Conservation (phyloP, 2,113 vertebrate genomes). For the Agelaius phoeniceus region DNA sequence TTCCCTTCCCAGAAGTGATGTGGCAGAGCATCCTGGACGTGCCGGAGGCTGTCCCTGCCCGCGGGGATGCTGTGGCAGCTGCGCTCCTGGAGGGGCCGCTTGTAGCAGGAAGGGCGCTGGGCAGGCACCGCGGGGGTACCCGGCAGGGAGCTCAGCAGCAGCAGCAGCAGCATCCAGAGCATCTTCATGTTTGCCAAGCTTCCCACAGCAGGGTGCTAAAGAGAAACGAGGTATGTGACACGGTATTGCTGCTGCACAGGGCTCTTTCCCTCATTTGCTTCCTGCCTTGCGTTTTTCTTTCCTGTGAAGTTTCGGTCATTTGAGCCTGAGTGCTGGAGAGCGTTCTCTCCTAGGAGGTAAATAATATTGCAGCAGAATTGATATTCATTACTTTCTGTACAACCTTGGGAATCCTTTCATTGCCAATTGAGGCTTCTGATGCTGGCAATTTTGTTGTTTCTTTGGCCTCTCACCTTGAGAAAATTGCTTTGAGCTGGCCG, state of each 20-base stretch:
- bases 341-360: constrained; percentile 33
- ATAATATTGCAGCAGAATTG: neutral
- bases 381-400: constrained; percentile 34
- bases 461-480: constrained; percentile 48
- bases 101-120: constrained; percentile 75
- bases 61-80: constrained; percentile 72
- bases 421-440: constrained; percentile 1
- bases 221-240: neutral
- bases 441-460: constrained; percentile 26
- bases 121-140: constrained; percentile 31
- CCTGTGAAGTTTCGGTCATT: neutral
- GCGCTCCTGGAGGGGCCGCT: constrained; percentile 68
- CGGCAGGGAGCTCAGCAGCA: constrained; percentile 68
- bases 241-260: neutral
- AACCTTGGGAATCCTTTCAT: neutral
- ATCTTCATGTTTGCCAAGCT: constrained; percentile 42
- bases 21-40: constrained; percentile 31
- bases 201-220: neutral
- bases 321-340: neutral
- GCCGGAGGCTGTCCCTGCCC: constrained; percentile 56
- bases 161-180: constrained; percentile 24
- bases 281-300: neutral
- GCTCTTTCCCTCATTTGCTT: neutral
- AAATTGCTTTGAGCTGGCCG: neutral
- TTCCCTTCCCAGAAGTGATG: constrained; percentile 81